These are phyloP conservation scores for Eupithecia pulchellata DNA, from an alignment of 2,888 invertebrate species.

Conservation along the genomic window DNA sequence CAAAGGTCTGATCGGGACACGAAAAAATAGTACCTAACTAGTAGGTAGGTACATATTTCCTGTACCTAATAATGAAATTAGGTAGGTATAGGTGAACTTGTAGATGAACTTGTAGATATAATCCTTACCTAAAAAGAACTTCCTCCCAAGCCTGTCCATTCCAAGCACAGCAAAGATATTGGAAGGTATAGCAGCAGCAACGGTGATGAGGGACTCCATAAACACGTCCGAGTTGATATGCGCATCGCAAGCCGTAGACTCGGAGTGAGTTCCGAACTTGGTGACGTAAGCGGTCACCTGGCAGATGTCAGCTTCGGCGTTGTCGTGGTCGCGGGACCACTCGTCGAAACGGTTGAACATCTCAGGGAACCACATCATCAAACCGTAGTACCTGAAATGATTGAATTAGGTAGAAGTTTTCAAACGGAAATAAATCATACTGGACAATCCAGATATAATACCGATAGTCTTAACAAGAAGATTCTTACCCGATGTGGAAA, in stretches of 20 bases:
- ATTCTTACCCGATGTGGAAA: slow-evolving; percentile 93
- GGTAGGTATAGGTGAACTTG: no score
- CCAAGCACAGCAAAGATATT: slow-evolving; percentile 93
- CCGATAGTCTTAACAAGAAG: not conserved
- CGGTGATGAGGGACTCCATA: slow-evolving; percentile 94
- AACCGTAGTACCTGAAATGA: slow-evolving; percentile 91
- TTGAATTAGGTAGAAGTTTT: not conserved
- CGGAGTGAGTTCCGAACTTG: slow-evolving; percentile 86
- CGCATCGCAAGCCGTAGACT: slow-evolving; percentile 85
- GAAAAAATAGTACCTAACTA: no score
- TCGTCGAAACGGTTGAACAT: slow-evolving; percentile 96
- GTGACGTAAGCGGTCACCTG: slow-evolving; percentile 92
- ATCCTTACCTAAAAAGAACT: slow-evolving; percentile 90
- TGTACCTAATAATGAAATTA: no score
- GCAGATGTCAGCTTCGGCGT: slow-evolving; percentile 89
- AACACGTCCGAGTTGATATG: slow-evolving; percentile 92
- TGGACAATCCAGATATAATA: no score
- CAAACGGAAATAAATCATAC: no score
- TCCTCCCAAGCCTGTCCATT: slow-evolving; percentile 94
- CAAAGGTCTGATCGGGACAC: no score
- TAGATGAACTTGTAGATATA: no score
- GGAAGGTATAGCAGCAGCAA: slow-evolving; percentile 93
- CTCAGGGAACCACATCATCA: slow-evolving; percentile 99
- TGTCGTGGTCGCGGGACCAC: slow-evolving; percentile 88
- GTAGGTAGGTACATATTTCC: no score